Base-by-base conservation (phyloP, 2,888 invertebrate genomes). In the Drosophila dives region DNA sequence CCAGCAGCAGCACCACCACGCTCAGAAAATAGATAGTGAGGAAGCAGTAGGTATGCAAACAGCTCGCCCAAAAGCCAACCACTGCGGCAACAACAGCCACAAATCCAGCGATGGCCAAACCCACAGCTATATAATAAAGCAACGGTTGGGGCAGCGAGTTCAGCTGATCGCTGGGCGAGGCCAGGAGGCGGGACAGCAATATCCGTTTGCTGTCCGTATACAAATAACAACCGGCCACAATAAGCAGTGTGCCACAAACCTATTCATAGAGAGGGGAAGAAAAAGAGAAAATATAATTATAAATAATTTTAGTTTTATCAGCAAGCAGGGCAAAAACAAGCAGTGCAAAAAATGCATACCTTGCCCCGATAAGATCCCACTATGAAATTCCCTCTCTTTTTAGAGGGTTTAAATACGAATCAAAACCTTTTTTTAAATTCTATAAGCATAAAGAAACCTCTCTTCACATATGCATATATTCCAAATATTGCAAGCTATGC, bases 21-120 rank as follows among this genome's bases (percentile, higher is more conserved):
- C 95, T 92, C 64, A 96, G 92, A 84, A 97, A 95, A 87, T 97
- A 97, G 95, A 95, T 92, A 62, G 95, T 95, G n/a, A 97, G 93
- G 75, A 96, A 94, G 81, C 95, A 95, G 87, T 96, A 96, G 84
- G 95, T 96, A 77, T 96, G 95, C 83, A 96, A 94, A 86, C 96
- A 96, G 0, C 96, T 95, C 0, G 96, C 96, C 97, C 97, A 97
- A 92, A 96, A 97, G 55, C 97, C 97, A 26, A 97, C 92, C 53
- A 97, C 95, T 5, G 96, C 95, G 1, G 95, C 94, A 8, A 95
- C 94, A 62, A 96, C 95, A 59, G 96, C 94, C 40, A 95, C 92
- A 62, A 97, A 94, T 1, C 97, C 97, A 0, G 96, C 94, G 0
- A 94, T 94, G n/a, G 96, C 94, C 58, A 96, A 92, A 3, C 95